Evolutionary conservation across 2,888 invertebrate species (phyloP).

Genomic region (Troides oblongomaculatus): DNA sequence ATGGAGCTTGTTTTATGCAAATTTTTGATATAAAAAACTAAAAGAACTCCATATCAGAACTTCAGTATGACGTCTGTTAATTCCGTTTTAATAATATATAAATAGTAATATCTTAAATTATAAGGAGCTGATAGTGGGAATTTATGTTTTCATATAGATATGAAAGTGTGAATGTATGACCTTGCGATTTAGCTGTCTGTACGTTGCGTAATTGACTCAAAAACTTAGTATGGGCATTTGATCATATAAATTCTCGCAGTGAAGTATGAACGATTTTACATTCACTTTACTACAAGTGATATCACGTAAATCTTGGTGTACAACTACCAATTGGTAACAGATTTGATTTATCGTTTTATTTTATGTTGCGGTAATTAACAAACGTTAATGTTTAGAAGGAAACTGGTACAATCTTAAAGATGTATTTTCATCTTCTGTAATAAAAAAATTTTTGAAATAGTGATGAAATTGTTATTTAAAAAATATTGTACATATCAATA

Average conservation of each 20-base stretch:
- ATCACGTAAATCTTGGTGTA: too few relatives aligned
- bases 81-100: not conserved
- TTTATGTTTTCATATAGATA: too few relatives aligned
- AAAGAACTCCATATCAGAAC: not conserved
- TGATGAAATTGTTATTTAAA: too few relatives aligned
- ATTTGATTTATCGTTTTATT: too few relatives aligned
- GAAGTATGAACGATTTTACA: not conserved
- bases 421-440: too few relatives aligned
- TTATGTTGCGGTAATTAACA: too few relatives aligned
- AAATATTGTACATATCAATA: too few relatives aligned
- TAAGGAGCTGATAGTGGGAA: not conserved
- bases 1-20: constrained; percentile 1
- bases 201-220: constrained; percentile 5
- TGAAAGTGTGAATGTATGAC: not conserved
- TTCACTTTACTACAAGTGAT: not conserved
- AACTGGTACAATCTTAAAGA: too few relatives aligned
- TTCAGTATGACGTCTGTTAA: not conserved
- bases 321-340: too few relatives aligned
- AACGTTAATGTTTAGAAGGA: too few relatives aligned
- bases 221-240: constrained; percentile 1
- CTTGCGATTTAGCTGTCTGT: not conserved
- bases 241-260: not conserved
- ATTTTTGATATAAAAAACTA: not conserved
- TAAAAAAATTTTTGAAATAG: too few relatives aligned
- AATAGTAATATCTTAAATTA: not conserved